A percentile compares a stretch with the other conserved stretches of the same genome.
These are phyloP conservation scores for Alaudala cheleensis DNA, from an alignment of 2,113 vertebrate genomes.

Conservation along the genomic window DNA sequence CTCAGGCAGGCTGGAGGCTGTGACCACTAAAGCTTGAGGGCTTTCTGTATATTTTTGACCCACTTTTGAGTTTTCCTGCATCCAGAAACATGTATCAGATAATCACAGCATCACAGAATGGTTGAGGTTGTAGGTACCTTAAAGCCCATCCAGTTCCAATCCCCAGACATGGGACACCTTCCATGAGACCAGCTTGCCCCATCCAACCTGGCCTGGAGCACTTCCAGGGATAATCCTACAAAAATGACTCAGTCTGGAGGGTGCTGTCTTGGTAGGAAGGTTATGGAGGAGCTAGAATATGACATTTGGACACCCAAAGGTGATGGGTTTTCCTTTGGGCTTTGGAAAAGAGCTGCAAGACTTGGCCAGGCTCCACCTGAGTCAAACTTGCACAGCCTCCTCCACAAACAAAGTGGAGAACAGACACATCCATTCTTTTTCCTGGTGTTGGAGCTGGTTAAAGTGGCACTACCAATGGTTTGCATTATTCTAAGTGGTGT, in stretches of 20 bases:
- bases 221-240: background rate
- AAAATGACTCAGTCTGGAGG: background rate
- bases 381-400: background rate
- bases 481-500: accelerated
- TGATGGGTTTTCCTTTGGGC: background rate
- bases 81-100: background rate
- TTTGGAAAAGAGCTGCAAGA: background rate
- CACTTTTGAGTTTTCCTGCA: background rate
- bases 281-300: background rate
- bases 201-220: background rate
- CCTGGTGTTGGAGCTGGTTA: too few relatives aligned
- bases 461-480: background rate
- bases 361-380: background rate
- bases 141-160: background rate
- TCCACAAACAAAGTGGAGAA: background rate
- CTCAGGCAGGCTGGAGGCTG: background rate
- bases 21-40: background rate
- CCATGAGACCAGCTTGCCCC: background rate
- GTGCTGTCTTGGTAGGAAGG: background rate
- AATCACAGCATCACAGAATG: background rate
- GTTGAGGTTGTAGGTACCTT: background rate
- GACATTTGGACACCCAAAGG: background rate
- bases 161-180: accelerated
- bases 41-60: background rate
- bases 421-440: background rate